Percentiles rank a stretch among this genome's conserved stretches.
phyloP scores from a whole-genome alignment of 1,140 invertebrate species.

The Dendrolimus kikuchii region DNA sequence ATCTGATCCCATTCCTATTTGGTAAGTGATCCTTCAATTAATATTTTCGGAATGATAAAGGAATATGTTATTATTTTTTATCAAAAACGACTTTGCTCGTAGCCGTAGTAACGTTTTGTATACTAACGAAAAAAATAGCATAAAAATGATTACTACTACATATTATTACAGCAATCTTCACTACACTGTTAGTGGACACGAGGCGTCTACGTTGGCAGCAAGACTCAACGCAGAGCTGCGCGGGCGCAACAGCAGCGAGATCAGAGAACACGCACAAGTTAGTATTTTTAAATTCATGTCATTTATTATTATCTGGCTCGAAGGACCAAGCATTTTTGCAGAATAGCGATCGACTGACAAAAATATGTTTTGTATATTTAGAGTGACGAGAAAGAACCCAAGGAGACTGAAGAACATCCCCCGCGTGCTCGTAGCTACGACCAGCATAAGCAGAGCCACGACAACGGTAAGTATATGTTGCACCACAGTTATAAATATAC shows the following conservation, averaged over 20 bases:
- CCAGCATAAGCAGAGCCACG: constrained; percentile 61
- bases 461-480: constrained; percentile 45
- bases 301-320: too few species aligned
- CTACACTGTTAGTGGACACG: constrained; percentile 84
- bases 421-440: constrained; percentile 66
- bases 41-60: background rate
- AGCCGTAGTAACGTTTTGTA: too few species aligned
- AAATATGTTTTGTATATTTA: constrained; percentile 7
- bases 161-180: constrained; percentile 55
- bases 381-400: constrained; percentile 51
- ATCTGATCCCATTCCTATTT: constrained; percentile 81
- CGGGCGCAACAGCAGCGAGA: constrained; percentile 40
- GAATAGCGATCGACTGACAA: background rate
- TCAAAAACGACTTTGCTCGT: too few species aligned
- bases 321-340: too few species aligned
- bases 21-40: constrained; percentile 48
- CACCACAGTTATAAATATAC: background rate
- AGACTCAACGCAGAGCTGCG: constrained; percentile 80
- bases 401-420: constrained; percentile 49
- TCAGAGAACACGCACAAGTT: constrained; percentile 10
- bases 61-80: too few species aligned
- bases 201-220: constrained; percentile 83
- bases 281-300: background rate
- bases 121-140: too few species aligned
- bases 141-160: background rate